These are phyloP conservation scores for Indicator indicator DNA, from an alignment of 2,113 vertebrate genomes.

Conservation along the genomic window DNA sequence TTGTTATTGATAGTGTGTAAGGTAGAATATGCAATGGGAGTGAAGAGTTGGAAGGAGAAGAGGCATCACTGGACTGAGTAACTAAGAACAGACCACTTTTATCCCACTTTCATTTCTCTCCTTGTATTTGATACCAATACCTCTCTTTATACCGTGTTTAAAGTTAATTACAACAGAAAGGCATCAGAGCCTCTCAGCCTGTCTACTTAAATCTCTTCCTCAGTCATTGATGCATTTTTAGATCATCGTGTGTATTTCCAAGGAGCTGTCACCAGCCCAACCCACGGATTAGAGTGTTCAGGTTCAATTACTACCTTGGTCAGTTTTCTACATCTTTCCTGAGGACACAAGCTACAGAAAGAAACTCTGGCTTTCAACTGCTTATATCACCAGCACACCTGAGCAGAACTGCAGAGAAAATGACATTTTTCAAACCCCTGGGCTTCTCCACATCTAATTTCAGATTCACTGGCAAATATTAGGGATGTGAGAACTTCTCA, in stretches of 20 bases:
- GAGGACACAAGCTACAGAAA: background rate
- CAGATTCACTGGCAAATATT: background rate
- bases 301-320: background rate
- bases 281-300: background rate
- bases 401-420: background rate
- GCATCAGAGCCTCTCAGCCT: background rate
- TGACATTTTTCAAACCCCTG: background rate
- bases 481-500: background rate
- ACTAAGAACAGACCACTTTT: background rate
- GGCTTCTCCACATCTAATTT: background rate
- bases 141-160: background rate
- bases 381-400: background rate
- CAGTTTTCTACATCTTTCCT: background rate
- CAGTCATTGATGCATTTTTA: background rate
- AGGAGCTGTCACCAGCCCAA: background rate
- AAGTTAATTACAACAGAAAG: background rate
- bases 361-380: background rate
- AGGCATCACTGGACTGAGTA: background rate
- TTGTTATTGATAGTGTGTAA: background rate
- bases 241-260: background rate
- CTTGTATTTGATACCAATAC: background rate
- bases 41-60: background rate
- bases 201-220: background rate
- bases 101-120: background rate
- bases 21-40: background rate